Evolutionary conservation across 2,888 invertebrate genomes (phyloP).

Genomic region (Cephus sareptanus): DNA sequence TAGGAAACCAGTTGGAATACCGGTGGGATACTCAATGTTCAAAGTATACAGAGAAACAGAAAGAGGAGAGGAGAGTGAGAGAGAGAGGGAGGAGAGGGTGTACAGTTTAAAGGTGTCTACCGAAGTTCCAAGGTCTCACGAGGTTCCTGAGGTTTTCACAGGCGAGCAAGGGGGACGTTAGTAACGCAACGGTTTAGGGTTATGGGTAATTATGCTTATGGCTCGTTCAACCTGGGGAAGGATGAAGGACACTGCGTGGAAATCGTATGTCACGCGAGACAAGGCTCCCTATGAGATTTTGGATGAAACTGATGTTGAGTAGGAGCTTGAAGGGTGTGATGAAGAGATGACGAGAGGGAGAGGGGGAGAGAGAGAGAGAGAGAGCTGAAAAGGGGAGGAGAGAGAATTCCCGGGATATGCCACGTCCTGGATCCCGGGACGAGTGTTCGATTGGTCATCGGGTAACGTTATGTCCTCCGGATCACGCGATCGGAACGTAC

Average conservation of each 20-base stretch:
- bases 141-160: not conserved
- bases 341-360: not conserved
- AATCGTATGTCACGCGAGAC: not conserved
- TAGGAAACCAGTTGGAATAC: not conserved
- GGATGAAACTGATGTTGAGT: not conserved
- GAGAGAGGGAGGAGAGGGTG: constrained; percentile 5
- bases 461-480: not conserved
- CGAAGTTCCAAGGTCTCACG: not conserved
- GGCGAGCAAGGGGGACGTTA: not conserved
- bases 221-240: not conserved
- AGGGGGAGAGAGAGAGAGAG: not conserved
- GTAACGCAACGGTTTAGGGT: not conserved
- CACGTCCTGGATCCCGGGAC: not conserved
- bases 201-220: not conserved
- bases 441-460: not conserved
- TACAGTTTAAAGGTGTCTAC: not conserved
- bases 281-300: not conserved
- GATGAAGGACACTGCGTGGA: not conserved
- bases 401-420: not conserved
- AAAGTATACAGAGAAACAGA: constrained; percentile 3
- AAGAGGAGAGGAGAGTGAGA: constrained; percentile 6
- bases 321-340: not conserved
- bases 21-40: not conserved
- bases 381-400: not conserved
- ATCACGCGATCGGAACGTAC: not conserved